Percentiles rank a stretch among this genome's conserved stretches.
Conservation (phyloP, 2,113 vertebrate species). For the Lepidothrix coronata region DNA sequence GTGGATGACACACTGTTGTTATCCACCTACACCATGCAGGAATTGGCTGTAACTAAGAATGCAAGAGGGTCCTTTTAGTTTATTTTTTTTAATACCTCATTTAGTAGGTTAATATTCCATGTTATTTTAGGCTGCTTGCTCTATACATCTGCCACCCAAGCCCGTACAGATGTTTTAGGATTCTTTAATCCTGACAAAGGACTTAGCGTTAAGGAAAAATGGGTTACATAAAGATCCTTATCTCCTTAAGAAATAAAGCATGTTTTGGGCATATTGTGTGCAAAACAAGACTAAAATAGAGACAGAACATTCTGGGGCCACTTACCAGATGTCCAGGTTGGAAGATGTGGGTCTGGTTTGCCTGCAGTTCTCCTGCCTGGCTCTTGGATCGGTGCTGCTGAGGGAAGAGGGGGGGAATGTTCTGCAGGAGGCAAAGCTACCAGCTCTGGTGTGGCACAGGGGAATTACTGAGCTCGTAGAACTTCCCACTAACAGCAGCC, state of each 20-base stretch:
- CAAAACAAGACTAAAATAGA: constrained; percentile 68
- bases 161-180: constrained; percentile 73
- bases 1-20: background rate
- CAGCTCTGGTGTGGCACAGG: background rate
- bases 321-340: constrained; percentile 43
- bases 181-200: constrained; percentile 74
- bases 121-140: constrained; percentile 53
- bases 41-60: background rate
- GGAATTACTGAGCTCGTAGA: background rate
- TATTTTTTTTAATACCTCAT: constrained; percentile 25
- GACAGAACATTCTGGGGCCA: constrained; percentile 48
- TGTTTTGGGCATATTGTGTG: constrained; percentile 55
- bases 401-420: background rate
- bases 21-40: background rate
- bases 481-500: background rate
- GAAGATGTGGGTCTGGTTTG: background rate
- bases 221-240: constrained; percentile 65
- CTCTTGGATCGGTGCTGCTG: background rate
- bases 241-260: constrained; percentile 50
- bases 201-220: constrained; percentile 62
- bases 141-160: constrained; percentile 35
- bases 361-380: background rate
- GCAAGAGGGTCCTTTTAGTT: background rate
- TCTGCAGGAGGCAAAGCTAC: background rate
- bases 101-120: constrained; percentile 57